Evolutionary conservation across 1,140 invertebrate genomes (phyloP).

Genomic region (Ptiloglossa arizonensis): DNA sequence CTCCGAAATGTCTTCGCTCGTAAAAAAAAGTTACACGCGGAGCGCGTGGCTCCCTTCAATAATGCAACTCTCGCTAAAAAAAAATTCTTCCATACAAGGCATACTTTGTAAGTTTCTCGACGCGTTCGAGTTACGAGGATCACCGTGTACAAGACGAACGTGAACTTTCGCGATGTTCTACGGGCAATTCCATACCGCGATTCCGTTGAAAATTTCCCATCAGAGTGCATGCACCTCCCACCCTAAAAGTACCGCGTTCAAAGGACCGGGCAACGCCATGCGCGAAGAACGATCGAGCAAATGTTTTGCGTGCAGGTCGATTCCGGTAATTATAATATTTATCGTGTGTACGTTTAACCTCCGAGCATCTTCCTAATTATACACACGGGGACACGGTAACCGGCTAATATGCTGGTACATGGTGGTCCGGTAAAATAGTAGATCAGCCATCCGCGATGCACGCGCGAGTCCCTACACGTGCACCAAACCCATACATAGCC

Average conservation of each 20-base stretch:
- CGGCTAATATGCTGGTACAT: slow-evolving; percentile 58
- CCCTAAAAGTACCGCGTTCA: background rate
- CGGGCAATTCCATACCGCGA: no score
- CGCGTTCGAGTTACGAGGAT: no score
- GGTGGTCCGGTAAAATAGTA: slow-evolving; percentile 45
- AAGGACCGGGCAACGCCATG: background rate
- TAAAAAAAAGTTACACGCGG: no score
- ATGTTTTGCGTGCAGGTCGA: slow-evolving; percentile 59
- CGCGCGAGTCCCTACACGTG: background rate
- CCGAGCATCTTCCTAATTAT: slow-evolving; percentile 32
- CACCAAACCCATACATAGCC: background rate
- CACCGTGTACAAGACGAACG: no score
- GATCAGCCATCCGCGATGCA: background rate
- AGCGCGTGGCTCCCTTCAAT: no score
- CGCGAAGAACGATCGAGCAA: slow-evolving; percentile 46
- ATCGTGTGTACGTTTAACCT: slow-evolving; percentile 43
- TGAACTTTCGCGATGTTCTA: no score
- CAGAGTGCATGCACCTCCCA: no score
- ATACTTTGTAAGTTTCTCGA: no score
- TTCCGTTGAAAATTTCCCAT: no score
- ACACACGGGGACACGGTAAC: slow-evolving; percentile 11
- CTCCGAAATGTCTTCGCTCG: no score
- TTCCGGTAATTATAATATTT: slow-evolving; percentile 75
- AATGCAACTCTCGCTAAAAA: no score
- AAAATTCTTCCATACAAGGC: no score